Evolutionary conservation across 2,888 invertebrate species (phyloP), one percentile per base, ranked within the genome.

Genomic region (Clepsis dumicolana): DNA sequence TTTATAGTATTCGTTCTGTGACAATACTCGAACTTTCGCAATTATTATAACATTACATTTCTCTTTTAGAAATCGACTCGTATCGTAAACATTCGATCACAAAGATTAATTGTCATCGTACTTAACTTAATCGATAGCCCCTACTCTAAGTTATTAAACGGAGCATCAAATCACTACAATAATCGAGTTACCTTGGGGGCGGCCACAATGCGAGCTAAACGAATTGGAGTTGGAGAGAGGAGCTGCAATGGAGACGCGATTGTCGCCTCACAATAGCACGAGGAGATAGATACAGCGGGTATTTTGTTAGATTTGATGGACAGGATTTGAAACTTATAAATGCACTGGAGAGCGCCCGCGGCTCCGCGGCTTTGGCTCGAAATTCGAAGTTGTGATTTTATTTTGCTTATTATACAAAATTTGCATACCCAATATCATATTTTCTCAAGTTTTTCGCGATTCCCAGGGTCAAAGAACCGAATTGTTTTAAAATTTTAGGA

Each of bases 101-200:
- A 27, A 50, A 63, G 48, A 29, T 16, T 41, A 62, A 67, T 63
- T 48, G 62, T 67, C 62, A 38, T 16, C 54, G 59, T 41, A 62
- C 61, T 67, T 67, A 57, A 56, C 38, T 44, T 44, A 67, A 57
- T 59, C 56, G 67, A 67, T 67, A 63, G 59, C 27, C 59, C 57
- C 50, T 18, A 64, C 68, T 68, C 64, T 64, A 68, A 64, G 32
- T 64, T 68, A 63, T 64, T 68, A 68, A 50, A 64, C 18, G n/a
- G 64, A 41, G 50, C 18, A 61, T 61, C 60, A 29, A 61, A 61
- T 61, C 60, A 48, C 24, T 24, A 56, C 25, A 59, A 38, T 59
- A 68, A 64, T 64, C 63, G 56, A 41, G 68, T 68, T 68, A 64
- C 60, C 60, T 61, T 8, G n/a, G 16, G 44, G 60, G 29, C 24